Percentiles rank a stretch among this genome's conserved stretches.
Conservation (phyloP, 1,140 invertebrate species). For the Drosophila subobscura region DNA sequence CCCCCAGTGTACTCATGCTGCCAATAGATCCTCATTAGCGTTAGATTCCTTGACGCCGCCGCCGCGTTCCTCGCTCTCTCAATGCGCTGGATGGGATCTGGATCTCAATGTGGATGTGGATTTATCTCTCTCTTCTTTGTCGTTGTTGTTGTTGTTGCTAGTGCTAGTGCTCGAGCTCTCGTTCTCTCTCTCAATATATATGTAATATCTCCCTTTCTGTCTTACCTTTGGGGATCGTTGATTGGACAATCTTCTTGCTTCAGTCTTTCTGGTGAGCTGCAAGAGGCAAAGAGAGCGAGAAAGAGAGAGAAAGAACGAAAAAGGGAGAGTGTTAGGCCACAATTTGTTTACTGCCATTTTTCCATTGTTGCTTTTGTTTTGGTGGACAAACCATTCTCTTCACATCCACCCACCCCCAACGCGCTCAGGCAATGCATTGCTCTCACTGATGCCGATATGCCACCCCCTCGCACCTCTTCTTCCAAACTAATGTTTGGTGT, state of each 20-base stretch:
- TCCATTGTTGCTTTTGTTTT: slow-evolving; percentile 58
- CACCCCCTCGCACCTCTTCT: slow-evolving; percentile 9
- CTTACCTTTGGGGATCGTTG: slow-evolving; percentile 31
- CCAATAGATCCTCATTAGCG: slow-evolving; percentile 85
- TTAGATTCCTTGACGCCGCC: slow-evolving; percentile 80
- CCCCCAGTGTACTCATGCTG: slow-evolving; percentile 96
- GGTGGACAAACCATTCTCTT: slow-evolving; percentile 27
- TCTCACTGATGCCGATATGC: background rate
- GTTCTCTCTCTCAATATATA: too few relatives aligned
- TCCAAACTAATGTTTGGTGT: slow-evolving; percentile 38
- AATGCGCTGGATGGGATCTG: slow-evolving; percentile 41
- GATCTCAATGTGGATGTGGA: slow-evolving; percentile 19
- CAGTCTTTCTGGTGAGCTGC: slow-evolving; percentile 42
- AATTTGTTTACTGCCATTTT: slow-evolving; percentile 64
- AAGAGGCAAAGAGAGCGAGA: slow-evolving; percentile 7
- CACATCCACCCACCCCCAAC: background rate
- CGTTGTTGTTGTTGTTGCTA: slow-evolving; percentile 18
- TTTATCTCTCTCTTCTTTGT: background rate
- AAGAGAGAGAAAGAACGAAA: slow-evolving; percentile 2
- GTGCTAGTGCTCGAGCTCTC: background rate
- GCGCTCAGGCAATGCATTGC: background rate
- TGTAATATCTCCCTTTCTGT: too few relatives aligned
- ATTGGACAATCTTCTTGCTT: slow-evolving; percentile 29
- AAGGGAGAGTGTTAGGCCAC: slow-evolving; percentile 22
- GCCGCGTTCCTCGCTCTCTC: slow-evolving; percentile 69